Evolutionary conservation across 2,797 vertebrate species (phyloP), one percentile per base, ranked within the genome.

Genomic region (Lates japonicus): DNA sequence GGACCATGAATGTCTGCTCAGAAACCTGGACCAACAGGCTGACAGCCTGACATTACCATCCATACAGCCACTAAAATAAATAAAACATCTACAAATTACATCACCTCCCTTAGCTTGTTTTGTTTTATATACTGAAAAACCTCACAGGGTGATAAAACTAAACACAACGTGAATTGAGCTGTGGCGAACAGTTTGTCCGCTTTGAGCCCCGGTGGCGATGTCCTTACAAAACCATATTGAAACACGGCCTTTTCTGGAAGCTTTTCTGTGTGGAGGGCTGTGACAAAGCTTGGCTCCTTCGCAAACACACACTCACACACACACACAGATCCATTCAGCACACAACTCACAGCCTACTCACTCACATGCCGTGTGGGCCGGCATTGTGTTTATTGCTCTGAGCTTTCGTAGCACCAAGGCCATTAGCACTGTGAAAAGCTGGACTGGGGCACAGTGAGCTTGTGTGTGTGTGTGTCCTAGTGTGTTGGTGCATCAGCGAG

Each of bases 361-460:
- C 84, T 90, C 82, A 74, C 84, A 89, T 83, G 80, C 80, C 55
- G 66, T 81, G 93, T 91, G 82, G 90, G 87, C 81, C 19, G 8
- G 68, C 85, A 89, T 88, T 92, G 87, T 93, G 84, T 90, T 87
- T 85, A 77, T 80, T 81, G 81, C 88, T 86, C 74, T 61, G 67
- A 78, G 88, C 87, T 88, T 92, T 92, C 76, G 88, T 61, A 86
- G 78, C 68, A 87, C 78, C 78, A 58, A 87, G 87, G 87, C 90
- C 86, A 92, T 91, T 92, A 90, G 89, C 87, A 83, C 87, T 89
- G 85, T 91, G 87, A 77, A 74, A 81, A 83, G 72, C 82, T 72
- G 76, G 68, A 73, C 13, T 52, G 70, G 57, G 63, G 46, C 80
- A 73, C 64, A 68, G 79, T 67, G 74, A 72, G 83, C 62, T 58